phyloP scores from a whole-genome alignment of 2,113 vertebrate species.

The Burhinus oedicnemus region DNA sequence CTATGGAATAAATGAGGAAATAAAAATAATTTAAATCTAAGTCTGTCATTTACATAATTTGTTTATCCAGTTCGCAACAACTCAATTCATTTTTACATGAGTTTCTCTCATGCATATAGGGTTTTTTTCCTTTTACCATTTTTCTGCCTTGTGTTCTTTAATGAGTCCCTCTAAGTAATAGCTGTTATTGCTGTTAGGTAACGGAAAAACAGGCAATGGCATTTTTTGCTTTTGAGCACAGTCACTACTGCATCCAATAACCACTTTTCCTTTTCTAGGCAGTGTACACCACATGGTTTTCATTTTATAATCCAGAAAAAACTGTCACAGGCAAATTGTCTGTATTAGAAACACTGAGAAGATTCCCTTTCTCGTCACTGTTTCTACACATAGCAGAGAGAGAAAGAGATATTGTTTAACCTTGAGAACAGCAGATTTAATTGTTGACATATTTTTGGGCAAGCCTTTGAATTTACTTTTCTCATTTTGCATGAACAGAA shows the following conservation, averaged over 20 bases:
- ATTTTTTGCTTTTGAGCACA: neutral
- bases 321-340: neutral
- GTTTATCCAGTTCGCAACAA: neutral
- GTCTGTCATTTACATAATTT: neutral
- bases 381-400: neutral
- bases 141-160: neutral
- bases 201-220: neutral
- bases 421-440: neutral
- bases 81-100: neutral
- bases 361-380: neutral
- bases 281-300: neutral
- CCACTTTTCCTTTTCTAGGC: neutral
- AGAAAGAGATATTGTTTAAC: neutral
- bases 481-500: neutral
- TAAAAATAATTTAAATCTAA: neutral
- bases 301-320: neutral
- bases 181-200: neutral
- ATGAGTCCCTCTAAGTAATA: neutral
- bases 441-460: neutral
- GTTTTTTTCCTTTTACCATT: neutral
- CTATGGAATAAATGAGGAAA: neutral
- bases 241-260: neutral
- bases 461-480: neutral
- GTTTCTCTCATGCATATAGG: neutral
- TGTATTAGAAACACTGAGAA: neutral